Percentiles rank a stretch among this genome's conserved stretches.
These are phyloP conservation scores for Apamea epomidion DNA, from an alignment of 2,888 invertebrate genomes.

Conservation along the genomic window DNA sequence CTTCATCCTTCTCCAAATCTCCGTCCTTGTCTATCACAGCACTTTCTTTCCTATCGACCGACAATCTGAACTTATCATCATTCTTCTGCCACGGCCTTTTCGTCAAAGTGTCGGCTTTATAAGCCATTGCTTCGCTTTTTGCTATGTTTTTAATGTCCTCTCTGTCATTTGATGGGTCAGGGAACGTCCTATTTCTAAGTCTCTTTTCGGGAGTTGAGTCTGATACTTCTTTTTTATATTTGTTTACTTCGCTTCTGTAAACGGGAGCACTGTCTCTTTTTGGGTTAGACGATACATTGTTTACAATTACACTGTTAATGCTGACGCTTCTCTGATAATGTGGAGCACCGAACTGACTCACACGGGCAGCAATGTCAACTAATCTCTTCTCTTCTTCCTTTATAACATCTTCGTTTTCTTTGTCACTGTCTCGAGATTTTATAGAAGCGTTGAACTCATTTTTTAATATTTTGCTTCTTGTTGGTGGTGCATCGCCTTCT, in stretches of 20 bases:
- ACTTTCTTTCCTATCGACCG: constrained; percentile 82
- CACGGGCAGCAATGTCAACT: constrained; percentile 85
- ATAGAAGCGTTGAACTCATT: constrained; percentile 89
- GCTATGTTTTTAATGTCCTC: constrained; percentile 86
- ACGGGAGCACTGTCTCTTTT: constrained; percentile 86
- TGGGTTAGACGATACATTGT: constrained; percentile 69
- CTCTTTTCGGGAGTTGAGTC: constrained; percentile 89
- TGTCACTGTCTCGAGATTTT: constrained; percentile 93
- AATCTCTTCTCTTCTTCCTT: constrained; percentile 81
- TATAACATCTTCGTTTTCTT: constrained; percentile 91
- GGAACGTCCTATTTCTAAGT: constrained; percentile 87
- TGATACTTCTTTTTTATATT: constrained; percentile 89
- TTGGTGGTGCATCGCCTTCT: constrained; percentile 76
- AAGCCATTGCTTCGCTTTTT: constrained; percentile 83
- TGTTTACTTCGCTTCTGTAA: constrained; percentile 84
- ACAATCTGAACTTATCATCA: constrained; percentile 81
- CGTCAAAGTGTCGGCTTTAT: constrained; percentile 86
- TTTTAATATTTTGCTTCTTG: constrained; percentile 82
- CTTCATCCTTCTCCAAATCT: constrained; percentile 80
- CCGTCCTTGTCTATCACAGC: constrained; percentile 86
- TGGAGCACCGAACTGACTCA: constrained; percentile 85
- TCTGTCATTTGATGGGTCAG: constrained; percentile 87
- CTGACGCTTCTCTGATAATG: constrained; percentile 87
- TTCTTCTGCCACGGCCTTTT: constrained; percentile 86
- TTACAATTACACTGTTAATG: constrained; percentile 79